Evolutionary conservation across 2,113 vertebrate genomes (phyloP).

Genomic region (Nerophis ophidion): DNA sequence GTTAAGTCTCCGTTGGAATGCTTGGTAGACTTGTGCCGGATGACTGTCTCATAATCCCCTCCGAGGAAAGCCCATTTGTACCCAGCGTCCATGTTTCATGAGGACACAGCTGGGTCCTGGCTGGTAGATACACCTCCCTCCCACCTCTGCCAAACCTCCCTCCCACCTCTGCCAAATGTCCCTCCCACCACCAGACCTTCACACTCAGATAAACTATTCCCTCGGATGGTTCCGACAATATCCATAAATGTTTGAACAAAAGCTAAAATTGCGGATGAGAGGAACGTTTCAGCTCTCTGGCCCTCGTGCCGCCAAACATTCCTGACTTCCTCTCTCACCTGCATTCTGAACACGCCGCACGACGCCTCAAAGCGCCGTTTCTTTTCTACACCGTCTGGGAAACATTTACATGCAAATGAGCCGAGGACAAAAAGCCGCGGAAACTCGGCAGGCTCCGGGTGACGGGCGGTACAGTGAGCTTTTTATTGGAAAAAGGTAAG

Average conservation of each 20-base stretch:
- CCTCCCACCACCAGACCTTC: slow-evolving; percentile 17
- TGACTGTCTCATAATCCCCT: slow-evolving; percentile 46
- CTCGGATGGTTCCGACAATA: slow-evolving; percentile 1
- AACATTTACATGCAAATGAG: slow-evolving; percentile 22
- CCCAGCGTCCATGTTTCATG: slow-evolving; percentile 10
- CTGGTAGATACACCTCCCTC: slow-evolving; percentile 36
- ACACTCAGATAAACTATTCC: slow-evolving; percentile 1
- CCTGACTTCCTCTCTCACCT: not conserved
- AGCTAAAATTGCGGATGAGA: not conserved
- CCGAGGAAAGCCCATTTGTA: slow-evolving; percentile 41
- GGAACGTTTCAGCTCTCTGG: slow-evolving; percentile 2
- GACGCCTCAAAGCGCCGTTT: not conserved
- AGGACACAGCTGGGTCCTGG: slow-evolving; percentile 29
- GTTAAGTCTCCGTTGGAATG: slow-evolving; percentile 11
- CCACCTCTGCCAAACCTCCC: not conserved
- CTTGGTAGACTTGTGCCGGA: slow-evolving; percentile 27
- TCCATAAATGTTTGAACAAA: not conserved
- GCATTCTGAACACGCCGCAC: slow-evolving; percentile 13
- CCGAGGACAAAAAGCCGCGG: not conserved
- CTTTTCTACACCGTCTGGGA: not conserved
- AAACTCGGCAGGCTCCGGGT: not conserved
- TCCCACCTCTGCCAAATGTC: not conserved
- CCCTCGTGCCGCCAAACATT: slow-evolving; percentile 5
- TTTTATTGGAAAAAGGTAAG: too few relatives aligned
- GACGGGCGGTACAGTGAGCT: not conserved